Conservation (phyloP, 2,888 invertebrate genomes). For the Ectemnius lituratus region DNA sequence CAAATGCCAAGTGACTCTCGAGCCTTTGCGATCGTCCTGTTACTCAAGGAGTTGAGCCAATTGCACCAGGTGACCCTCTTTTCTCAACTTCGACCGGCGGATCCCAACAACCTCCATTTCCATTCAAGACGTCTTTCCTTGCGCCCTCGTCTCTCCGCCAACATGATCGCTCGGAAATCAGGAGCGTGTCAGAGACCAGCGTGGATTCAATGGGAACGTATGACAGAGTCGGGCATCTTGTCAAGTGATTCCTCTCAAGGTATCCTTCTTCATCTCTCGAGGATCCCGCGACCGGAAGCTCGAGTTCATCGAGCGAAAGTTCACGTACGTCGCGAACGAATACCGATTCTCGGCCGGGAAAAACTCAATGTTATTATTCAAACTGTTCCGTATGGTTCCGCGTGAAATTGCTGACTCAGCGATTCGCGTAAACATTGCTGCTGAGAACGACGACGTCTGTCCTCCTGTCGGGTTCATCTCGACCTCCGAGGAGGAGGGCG, state of each 20-base stretch:
- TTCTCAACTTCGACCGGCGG: not conserved
- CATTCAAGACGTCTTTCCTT: not conserved
- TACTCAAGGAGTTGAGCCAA: conserved; percentile 19
- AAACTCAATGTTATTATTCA: not conserved
- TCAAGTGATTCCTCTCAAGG: too few species aligned
- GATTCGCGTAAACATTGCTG: conserved; percentile 72
- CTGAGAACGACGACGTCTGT: conserved; percentile 72
- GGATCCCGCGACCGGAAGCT: not conserved
- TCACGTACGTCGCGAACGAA: too few species aligned
- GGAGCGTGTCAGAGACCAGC: too few species aligned
- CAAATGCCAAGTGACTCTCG: conserved; percentile 24
- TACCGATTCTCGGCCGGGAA: too few species aligned
- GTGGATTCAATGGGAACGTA: too few species aligned
- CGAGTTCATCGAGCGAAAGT: too few species aligned
- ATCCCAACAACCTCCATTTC: not conserved
- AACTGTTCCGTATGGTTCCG: not conserved
- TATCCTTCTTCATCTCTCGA: not conserved
- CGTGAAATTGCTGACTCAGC: conserved; percentile 50
- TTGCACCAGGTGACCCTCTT: not conserved
- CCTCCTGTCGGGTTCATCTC: conserved; percentile 71
- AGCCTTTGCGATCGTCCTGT: not conserved
- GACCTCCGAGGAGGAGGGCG: conserved; percentile 75
- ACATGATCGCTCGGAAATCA: not conserved
- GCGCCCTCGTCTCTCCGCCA: conserved; percentile 15
- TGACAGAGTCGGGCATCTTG: too few species aligned